Percentiles rank a stretch among this genome's conserved stretches.
These are phyloP conservation scores for Plebejus argus DNA, from an alignment of 2,888 invertebrate genomes.

Conservation along the genomic window DNA sequence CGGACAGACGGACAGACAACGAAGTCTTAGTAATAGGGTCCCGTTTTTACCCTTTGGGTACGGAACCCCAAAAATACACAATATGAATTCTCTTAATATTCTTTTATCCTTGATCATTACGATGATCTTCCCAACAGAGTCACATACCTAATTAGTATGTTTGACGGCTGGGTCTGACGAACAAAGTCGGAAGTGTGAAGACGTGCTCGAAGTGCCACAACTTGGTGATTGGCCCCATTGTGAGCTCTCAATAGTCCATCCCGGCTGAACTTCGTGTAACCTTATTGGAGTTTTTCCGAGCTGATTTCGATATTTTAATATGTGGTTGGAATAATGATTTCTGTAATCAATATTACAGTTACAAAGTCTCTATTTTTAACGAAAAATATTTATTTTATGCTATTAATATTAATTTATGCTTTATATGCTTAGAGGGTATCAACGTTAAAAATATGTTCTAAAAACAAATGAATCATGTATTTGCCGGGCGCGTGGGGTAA, in stretches of 20 bases:
- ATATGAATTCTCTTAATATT: too few relatives aligned
- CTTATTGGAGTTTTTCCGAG: slow-evolving; percentile 33
- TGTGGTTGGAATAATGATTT: slow-evolving; percentile 8
- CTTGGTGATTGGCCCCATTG: slow-evolving; percentile 76
- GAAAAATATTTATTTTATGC: neutral
- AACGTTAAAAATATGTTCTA: too few relatives aligned
- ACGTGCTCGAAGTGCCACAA: slow-evolving; percentile 69
- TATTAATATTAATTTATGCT: too few relatives aligned
- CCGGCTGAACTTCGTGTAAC: slow-evolving; percentile 49
- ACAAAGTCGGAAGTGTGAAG: slow-evolving; percentile 48
- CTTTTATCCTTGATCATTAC: too few relatives aligned
- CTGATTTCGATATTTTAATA: slow-evolving; percentile 30
- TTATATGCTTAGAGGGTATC: too few relatives aligned
- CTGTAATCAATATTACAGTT: neutral
- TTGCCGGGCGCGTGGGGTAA: too few relatives aligned
- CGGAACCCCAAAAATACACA: too few relatives aligned
- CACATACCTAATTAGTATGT: slow-evolving; percentile 38
- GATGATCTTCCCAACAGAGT: slow-evolving; percentile 26
- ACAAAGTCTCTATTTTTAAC: too few relatives aligned
- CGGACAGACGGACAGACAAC: too few relatives aligned
- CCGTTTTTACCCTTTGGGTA: too few relatives aligned
- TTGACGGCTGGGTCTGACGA: slow-evolving; percentile 39
- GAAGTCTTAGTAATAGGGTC: too few relatives aligned
- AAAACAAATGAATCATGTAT: too few relatives aligned
- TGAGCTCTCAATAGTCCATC: slow-evolving; percentile 67